Evolutionary conservation across 2,113 vertebrate species (phyloP).

Genomic region (Noturus placidus): DNA sequence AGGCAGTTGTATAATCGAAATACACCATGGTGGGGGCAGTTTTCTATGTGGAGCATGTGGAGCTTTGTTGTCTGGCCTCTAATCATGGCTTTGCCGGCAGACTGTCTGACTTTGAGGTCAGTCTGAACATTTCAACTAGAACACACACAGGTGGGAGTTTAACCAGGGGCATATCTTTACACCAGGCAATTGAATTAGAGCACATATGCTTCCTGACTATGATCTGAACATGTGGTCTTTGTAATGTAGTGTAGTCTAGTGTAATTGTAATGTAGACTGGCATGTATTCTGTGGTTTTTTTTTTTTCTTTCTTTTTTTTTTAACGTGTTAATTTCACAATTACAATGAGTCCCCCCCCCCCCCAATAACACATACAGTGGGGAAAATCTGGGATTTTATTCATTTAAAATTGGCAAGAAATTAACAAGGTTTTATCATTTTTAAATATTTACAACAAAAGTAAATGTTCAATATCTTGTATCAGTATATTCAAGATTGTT

Average conservation of each 20-base stretch:
- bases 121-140: conserved; percentile 39
- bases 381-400: too few species aligned
- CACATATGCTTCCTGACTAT: not conserved
- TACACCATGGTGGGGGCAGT: not conserved
- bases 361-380: not conserved
- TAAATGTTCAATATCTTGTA: not conserved
- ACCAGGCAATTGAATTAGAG: conserved; percentile 18
- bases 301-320: too few species aligned
- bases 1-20: conserved; percentile 19
- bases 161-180: conserved; percentile 14
- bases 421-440: not conserved
- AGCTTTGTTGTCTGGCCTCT: conserved; percentile 48
- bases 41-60: conserved; percentile 44
- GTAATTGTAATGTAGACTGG: too few species aligned
- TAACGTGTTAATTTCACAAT: not conserved
- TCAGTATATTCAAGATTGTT: not conserved
- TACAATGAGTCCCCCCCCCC: not conserved
- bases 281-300: too few species aligned
- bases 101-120: conserved; percentile 43
- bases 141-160: conserved; percentile 35
- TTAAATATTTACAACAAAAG: too few species aligned
- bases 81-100: conserved; percentile 48
- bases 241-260: not conserved
- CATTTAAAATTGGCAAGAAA: not conserved
- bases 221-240: not conserved